These are phyloP conservation scores for Acrossocheilus wenchowensis DNA, from an alignment of 2,797 vertebrate species.

Conservation along the genomic window DNA sequence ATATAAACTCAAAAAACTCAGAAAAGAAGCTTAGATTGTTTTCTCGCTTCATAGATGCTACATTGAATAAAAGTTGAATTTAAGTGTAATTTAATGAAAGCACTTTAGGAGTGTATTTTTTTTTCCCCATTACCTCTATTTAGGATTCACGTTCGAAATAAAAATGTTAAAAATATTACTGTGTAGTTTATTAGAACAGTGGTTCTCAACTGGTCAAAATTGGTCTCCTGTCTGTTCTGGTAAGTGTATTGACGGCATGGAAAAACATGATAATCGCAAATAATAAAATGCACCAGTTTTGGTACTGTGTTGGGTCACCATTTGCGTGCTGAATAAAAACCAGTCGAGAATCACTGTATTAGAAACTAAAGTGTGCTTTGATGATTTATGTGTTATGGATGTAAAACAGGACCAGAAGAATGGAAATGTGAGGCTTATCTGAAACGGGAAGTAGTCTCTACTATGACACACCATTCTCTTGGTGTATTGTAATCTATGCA, in stretches of 20 bases:
- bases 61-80: background rate
- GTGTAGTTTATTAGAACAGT: slow-evolving; percentile 14
- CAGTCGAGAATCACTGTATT: slow-evolving; percentile 4
- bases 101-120: slow-evolving; percentile 62
- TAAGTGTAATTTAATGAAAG: slow-evolving; percentile 24
- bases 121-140: slow-evolving; percentile 30
- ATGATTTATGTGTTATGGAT: slow-evolving; percentile 3
- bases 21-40: background rate
- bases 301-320: background rate
- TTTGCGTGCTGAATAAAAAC: background rate
- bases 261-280: background rate
- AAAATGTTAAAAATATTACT: background rate
- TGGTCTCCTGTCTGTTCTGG: background rate
- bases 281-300: background rate
- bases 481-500: slow-evolving; percentile 79
- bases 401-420: background rate
- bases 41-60: slow-evolving; percentile 1
- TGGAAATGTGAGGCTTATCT: slow-evolving; percentile 26
- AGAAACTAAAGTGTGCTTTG: background rate
- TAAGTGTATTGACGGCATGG: no score
- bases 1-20: background rate
- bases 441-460: slow-evolving; percentile 36
- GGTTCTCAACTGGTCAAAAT: slow-evolving; percentile 11
- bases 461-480: slow-evolving; percentile 47
- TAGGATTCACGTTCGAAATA: background rate